phyloP scores from a whole-genome alignment of 2,888 invertebrate species.

The Drosophila neoperkinsi region DNA sequence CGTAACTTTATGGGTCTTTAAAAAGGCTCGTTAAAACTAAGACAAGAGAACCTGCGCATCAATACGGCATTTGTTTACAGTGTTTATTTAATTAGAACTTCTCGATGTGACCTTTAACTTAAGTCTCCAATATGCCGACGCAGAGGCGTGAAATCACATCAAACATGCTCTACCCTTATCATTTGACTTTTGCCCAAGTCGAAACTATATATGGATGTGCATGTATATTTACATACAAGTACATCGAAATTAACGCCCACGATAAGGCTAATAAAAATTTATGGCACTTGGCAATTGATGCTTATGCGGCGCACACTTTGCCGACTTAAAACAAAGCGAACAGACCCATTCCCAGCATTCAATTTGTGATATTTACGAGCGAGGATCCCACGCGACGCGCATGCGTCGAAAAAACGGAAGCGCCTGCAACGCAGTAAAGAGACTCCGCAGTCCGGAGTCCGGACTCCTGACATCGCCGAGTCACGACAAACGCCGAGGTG shows the following conservation, averaged over 20 bases:
- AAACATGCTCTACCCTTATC: constrained; percentile 10
- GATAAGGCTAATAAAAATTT: constrained; percentile 73
- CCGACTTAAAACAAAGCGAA: constrained; percentile 44
- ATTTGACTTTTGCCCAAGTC: constrained; percentile 1
- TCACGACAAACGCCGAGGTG: constrained; percentile 14
- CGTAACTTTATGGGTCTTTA: constrained; percentile 74
- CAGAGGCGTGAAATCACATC: constrained; percentile 20
- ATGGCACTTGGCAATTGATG: constrained; percentile 69
- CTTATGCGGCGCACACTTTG: constrained; percentile 25
- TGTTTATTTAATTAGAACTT: constrained; percentile 69
- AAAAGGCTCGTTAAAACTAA: constrained; percentile 74
- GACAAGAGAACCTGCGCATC: constrained; percentile 32
- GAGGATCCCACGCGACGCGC: constrained; percentile 72
- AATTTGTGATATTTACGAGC: constrained; percentile 79
- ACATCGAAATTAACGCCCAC: constrained; percentile 36
- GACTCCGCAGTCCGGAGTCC: no score
- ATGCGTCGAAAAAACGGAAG: constrained; percentile 69
- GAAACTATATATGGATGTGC: constrained; percentile 1
- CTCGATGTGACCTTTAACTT: constrained; percentile 26
- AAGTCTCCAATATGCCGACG: constrained; percentile 3
- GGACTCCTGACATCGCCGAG: not conserved
- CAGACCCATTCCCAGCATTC: constrained; percentile 37
- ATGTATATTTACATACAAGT: constrained; percentile 2
- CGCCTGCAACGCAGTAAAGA: constrained; percentile 24
- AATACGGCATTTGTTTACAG: constrained; percentile 15